Conservation (phyloP, 2,113 vertebrate species). For the Leucopsar rothschildi region DNA sequence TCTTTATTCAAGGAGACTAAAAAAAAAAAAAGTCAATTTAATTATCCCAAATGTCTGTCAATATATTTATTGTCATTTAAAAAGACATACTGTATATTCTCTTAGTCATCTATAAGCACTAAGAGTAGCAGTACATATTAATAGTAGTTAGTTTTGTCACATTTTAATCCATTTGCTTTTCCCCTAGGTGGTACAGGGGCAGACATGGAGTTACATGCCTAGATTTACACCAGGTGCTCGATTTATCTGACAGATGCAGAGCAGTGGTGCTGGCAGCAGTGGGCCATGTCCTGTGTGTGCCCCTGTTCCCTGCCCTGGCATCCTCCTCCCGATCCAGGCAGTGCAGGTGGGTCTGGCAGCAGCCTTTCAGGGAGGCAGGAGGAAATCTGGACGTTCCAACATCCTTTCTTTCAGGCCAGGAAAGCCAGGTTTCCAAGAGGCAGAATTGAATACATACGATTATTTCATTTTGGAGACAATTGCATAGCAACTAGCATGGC, state of each 20-base stretch:
- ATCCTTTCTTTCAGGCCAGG: background rate
- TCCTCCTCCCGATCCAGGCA: background rate
- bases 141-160: background rate
- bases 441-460: background rate
- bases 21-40: background rate
- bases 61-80: background rate
- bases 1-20: background rate
- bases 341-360: background rate
- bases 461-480: background rate
- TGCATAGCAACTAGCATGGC: background rate
- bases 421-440: background rate
- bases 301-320: background rate
- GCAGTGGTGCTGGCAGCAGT: accelerated
- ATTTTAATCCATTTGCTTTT: background rate
- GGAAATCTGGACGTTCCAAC: background rate
- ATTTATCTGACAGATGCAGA: background rate
- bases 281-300: accelerated
- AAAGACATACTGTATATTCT: background rate
- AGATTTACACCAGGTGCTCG: background rate
- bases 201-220: background rate
- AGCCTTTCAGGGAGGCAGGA: background rate
- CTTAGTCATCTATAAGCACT: background rate
- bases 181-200: background rate
- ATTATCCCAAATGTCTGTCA: background rate
- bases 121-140: background rate